These are phyloP conservation scores for Sebastes nivosus DNA, from an alignment of 2,797 vertebrate species.

Conservation along the genomic window DNA sequence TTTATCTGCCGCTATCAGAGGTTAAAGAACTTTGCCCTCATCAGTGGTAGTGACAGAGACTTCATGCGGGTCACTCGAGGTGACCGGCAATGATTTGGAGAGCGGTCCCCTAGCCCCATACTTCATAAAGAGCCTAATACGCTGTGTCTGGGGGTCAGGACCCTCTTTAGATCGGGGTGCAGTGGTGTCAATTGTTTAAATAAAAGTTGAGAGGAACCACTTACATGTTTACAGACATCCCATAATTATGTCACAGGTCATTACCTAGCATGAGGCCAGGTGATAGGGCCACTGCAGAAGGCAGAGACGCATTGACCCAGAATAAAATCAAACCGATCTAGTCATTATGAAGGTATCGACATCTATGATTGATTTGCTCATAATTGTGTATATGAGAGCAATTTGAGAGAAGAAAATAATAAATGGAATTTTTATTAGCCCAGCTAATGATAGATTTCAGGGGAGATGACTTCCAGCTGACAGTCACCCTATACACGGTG, in stretches of 20 bases:
- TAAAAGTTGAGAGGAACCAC: conserved; percentile 86
- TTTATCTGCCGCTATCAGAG: conserved; percentile 54
- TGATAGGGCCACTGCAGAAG: conserved; percentile 52
- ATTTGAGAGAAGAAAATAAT: conserved; percentile 54
- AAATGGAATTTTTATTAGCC: conserved; percentile 61
- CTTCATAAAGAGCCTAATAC: conserved; percentile 88
- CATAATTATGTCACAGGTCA: conserved; percentile 83
- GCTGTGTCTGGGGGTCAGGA: conserved; percentile 84
- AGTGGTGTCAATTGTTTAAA: conserved; percentile 88
- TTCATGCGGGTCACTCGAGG: conserved; percentile 71
- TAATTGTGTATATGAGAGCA: conserved; percentile 65
- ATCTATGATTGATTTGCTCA: conserved; percentile 72
- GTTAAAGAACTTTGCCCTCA: conserved; percentile 81
- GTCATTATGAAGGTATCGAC: conserved; percentile 73
- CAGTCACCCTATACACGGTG: conserved; percentile 67
- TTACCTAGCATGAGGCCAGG: conserved; percentile 71
- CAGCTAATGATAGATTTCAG: conserved; percentile 63
- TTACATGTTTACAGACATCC: conserved; percentile 82
- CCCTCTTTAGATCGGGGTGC: conserved; percentile 82
- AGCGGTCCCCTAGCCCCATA: conserved; percentile 79
- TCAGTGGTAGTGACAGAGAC: conserved; percentile 75
- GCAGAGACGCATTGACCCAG: conserved; percentile 45
- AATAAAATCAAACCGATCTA: conserved; percentile 65
- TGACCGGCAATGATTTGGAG: conserved; percentile 77
- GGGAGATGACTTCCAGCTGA: conserved; percentile 71